Evolutionary conservation across 1,140 invertebrate genomes (phyloP).

Genomic region (Vanessa tameamea): DNA sequence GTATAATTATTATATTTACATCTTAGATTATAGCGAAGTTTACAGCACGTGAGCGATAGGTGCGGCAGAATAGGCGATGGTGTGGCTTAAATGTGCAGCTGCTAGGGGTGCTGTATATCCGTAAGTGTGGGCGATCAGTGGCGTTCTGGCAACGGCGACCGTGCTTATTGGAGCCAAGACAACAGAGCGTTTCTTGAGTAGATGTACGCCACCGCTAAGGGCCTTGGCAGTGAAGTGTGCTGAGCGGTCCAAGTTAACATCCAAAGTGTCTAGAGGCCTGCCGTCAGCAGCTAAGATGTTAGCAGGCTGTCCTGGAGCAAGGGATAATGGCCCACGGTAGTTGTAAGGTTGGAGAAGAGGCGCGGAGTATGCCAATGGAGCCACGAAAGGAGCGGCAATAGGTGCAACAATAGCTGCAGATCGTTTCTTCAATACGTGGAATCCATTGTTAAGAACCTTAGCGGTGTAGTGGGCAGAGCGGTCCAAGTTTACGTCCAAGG

Average conservation of each 20-base stretch:
- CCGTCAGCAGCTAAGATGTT: slow-evolving; percentile 60
- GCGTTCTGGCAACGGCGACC: slow-evolving; percentile 22
- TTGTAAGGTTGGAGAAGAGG: slow-evolving; percentile 50
- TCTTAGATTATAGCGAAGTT: background rate
- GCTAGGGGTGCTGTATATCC: background rate
- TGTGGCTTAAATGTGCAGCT: background rate
- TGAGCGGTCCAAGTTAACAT: slow-evolving; percentile 75
- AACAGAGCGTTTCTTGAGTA: slow-evolving; percentile 61
- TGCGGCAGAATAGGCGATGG: slow-evolving; percentile 19
- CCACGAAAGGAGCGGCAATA: slow-evolving; percentile 32
- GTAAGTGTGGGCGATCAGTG: slow-evolving; percentile 32
- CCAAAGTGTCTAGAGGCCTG: slow-evolving; percentile 67
- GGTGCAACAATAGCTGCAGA: slow-evolving; percentile 46
- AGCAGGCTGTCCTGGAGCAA: slow-evolving; percentile 68
- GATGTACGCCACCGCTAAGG: slow-evolving; percentile 47
- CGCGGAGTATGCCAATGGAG: slow-evolving; percentile 46
- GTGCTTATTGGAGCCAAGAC: slow-evolving; percentile 29
- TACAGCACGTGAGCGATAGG: slow-evolving; percentile 20
- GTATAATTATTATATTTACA: background rate
- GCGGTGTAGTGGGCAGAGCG: slow-evolving; percentile 67
- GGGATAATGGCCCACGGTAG: slow-evolving; percentile 66
- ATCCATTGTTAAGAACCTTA: slow-evolving; percentile 51
- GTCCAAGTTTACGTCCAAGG: slow-evolving; percentile 73
- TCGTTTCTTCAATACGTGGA: slow-evolving; percentile 50
- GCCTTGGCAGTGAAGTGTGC: slow-evolving; percentile 63